A percentile compares a stretch with the other conserved stretches of the same genome.
Conservation (phyloP, 2,888 invertebrate genomes). For the Homarus gammarus region DNA sequence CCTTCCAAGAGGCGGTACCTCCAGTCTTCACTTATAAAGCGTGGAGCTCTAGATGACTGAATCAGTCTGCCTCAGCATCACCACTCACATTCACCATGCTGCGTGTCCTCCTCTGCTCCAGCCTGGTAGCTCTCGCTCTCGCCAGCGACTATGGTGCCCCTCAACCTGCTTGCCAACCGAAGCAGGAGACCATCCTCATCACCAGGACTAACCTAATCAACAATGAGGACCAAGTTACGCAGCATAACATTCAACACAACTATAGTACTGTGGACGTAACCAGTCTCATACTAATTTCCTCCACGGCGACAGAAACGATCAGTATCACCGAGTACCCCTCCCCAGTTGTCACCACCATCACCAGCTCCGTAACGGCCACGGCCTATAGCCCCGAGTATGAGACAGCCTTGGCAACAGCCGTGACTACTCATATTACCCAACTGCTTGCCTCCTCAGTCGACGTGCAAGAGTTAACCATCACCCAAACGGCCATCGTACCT, state of each 20-base stretch:
- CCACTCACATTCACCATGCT: constrained; percentile 19
- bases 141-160: neutral
- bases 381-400: neutral
- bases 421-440: constrained; percentile 10
- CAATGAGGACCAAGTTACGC: neutral
- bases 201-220: constrained; percentile 15
- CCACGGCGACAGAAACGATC: constrained; percentile 14
- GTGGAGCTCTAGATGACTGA: neutral
- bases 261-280: constrained; percentile 13
- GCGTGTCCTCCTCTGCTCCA: constrained; percentile 12
- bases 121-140: neutral
- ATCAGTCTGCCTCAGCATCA: neutral
- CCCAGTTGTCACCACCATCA: constrained; percentile 11
- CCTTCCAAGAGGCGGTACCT: neutral
- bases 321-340: neutral
- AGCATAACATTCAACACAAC: constrained; percentile 2
- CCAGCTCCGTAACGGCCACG: constrained; percentile 27
- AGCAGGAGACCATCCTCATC: constrained; percentile 29
- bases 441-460: neutral
- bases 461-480: constrained; percentile 31
- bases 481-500: constrained; percentile 17
- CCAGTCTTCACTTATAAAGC: neutral
- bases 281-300: neutral
- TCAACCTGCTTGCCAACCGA: constrained; percentile 5
- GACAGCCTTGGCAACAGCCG: constrained; percentile 20